These are phyloP conservation scores for Troilus luridus DNA, from an alignment of 2,888 invertebrate genomes.

Conservation along the genomic window DNA sequence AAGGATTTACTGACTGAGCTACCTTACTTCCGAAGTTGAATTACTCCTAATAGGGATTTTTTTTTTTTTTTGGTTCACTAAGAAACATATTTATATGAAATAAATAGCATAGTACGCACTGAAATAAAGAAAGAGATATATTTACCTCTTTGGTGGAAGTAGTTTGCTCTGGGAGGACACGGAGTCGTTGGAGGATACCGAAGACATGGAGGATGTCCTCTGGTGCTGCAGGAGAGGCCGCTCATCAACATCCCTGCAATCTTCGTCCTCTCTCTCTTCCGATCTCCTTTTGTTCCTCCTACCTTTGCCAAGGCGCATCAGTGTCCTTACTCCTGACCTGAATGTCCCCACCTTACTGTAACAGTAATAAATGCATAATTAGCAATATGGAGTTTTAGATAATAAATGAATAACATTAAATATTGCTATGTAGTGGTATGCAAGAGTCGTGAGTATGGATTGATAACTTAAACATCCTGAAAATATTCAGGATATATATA, in stretches of 20 bases:
- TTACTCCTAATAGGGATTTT: too few relatives aligned
- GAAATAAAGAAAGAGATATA: background rate
- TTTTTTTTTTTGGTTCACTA: too few relatives aligned
- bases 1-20: too few relatives aligned
- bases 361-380: background rate
- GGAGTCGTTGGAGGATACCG: constrained; percentile 66
- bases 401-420: too few relatives aligned
- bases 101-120: too few relatives aligned
- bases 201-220: constrained; percentile 63
- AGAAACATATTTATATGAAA: too few relatives aligned
- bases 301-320: constrained; percentile 66
- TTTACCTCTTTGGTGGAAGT: constrained; percentile 59
- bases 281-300: constrained; percentile 58
- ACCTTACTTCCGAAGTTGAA: too few relatives aligned
- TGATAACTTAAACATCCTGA: too few relatives aligned
- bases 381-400: background rate
- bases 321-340: constrained; percentile 66
- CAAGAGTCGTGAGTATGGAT: too few relatives aligned
- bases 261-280: constrained; percentile 63
- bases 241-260: constrained; percentile 61
- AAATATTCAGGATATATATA: too few relatives aligned
- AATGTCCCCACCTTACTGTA: constrained; percentile 64
- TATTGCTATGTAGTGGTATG: too few relatives aligned
- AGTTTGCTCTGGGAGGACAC: constrained; percentile 62
- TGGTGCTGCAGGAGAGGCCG: constrained; percentile 60